Evolutionary conservation across 2,888 invertebrate species (phyloP), one percentile per base, ranked within the genome.

Genomic region (Caenorhabditis sp.): DNA sequence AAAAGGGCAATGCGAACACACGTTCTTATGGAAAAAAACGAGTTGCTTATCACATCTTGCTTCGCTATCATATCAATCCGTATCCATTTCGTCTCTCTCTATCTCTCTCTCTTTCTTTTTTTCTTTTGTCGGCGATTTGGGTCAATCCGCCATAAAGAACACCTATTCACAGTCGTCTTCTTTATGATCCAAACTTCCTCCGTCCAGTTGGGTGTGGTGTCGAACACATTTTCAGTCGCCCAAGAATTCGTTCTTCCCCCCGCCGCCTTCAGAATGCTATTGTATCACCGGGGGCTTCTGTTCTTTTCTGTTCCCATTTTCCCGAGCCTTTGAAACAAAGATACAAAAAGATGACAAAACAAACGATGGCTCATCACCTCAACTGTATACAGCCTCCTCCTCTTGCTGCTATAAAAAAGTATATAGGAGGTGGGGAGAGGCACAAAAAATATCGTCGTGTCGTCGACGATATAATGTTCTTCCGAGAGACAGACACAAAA

Each of bases 131-230:
- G 43, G n/a, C 55, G 35, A 66, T 68, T 56, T 59, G 68, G 68
- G 58, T 68, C 68, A 68, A 68, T 59, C 68, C 59, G 58, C 37
- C 52, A 59, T 58, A 58, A 59, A 56, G 58, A 68, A 68, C 68
- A 68, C 68, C 66, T 65, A 35, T 53, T n/a, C n/a, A 26, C 22
- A 27, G 15, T 5, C 39, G 24, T 20, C 17, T 62, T 26, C 24
- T 46, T 46, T 32, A 46, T 68, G 58, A 50, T 52, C 3, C 45
- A 6, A 7, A 2, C 20, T 6, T 22, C 45, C 41, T 32, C 37
- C 56, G 48, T 17, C 50, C 22, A 56, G 39, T 45, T 55, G 65
- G 65, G 65, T 65, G 63, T 63, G 53, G 55, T 55, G 37, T 46
- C 46, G 24, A 17, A 5, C 6, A 45, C 46, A 37, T 32, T 65